phyloP scores from a whole-genome alignment of 2,113 vertebrate genomes.

The Microtus pennsylvanicus region DNA sequence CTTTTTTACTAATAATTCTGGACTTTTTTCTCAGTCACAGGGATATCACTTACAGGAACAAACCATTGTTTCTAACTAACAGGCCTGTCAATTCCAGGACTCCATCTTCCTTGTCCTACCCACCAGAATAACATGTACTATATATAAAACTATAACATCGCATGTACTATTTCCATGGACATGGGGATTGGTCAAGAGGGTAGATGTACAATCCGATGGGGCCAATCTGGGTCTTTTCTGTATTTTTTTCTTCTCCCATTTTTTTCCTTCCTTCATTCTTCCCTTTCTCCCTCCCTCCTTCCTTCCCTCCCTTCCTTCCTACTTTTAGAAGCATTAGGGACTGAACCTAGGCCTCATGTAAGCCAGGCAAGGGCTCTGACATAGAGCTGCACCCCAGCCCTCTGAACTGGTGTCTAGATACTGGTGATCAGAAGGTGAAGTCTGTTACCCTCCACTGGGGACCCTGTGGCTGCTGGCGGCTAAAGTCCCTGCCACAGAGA shows the following conservation, averaged over 20 bases:
- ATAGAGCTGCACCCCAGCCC: background rate
- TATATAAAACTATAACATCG: background rate
- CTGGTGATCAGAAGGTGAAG: background rate
- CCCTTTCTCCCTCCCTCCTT: background rate
- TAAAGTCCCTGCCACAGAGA: background rate
- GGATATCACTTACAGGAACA: background rate
- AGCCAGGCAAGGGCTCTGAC: background rate
- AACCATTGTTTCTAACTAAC: constrained; percentile 16
- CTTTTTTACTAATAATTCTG: background rate
- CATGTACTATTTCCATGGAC: background rate
- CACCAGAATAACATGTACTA: background rate
- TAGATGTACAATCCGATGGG: background rate
- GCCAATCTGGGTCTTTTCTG: background rate
- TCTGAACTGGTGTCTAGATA: background rate
- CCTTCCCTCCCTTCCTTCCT: background rate
- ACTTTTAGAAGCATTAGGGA: background rate
- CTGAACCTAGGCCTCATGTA: background rate
- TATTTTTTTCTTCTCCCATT: background rate
- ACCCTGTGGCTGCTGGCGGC: background rate
- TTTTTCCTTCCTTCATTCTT: background rate
- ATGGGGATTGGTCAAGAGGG: background rate
- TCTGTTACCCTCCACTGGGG: background rate
- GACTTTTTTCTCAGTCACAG: background rate
- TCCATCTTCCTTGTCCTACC: background rate
- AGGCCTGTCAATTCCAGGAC: background rate